These are phyloP conservation scores for Morpho helenor DNA, from an alignment of 2,888 invertebrate species.

Conservation along the genomic window DNA sequence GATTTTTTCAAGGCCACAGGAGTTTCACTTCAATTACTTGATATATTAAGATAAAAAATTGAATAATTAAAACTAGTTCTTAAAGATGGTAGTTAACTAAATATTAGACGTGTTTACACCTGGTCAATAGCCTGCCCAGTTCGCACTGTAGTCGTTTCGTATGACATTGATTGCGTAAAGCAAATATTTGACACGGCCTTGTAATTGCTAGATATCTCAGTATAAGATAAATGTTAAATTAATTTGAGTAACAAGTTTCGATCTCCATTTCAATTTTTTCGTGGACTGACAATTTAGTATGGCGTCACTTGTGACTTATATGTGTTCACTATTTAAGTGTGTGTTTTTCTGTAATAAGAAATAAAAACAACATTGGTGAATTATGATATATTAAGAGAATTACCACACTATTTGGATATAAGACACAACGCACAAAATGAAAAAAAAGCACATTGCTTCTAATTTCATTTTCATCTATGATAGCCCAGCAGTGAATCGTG, in stretches of 20 bases:
- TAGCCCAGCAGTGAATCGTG: too few species aligned
- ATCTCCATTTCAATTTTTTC: constrained; percentile 4
- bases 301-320: too few species aligned
- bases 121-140: not conserved
- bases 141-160: constrained; percentile 1
- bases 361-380: too few species aligned
- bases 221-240: constrained; percentile 2
- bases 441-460: too few species aligned
- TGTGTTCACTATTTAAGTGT: too few species aligned
- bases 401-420: too few species aligned
- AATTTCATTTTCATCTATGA: too few species aligned
- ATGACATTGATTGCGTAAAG: constrained; percentile 41
- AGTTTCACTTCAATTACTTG: constrained; percentile 13
- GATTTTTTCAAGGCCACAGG: constrained; percentile 1
- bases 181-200: constrained; percentile 53
- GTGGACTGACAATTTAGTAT: too few species aligned
- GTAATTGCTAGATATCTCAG: constrained; percentile 48
- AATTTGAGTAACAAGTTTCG: not conserved
- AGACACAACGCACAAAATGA: too few species aligned
- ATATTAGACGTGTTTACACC: constrained; percentile 16
- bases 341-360: too few species aligned
- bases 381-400: too few species aligned
- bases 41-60: constrained; percentile 13
- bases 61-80: constrained; percentile 13
- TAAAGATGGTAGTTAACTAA: constrained; percentile 10